phyloP scores from a whole-genome alignment of 2,797 vertebrate genomes.

The Onychomys arenicola region DNA sequence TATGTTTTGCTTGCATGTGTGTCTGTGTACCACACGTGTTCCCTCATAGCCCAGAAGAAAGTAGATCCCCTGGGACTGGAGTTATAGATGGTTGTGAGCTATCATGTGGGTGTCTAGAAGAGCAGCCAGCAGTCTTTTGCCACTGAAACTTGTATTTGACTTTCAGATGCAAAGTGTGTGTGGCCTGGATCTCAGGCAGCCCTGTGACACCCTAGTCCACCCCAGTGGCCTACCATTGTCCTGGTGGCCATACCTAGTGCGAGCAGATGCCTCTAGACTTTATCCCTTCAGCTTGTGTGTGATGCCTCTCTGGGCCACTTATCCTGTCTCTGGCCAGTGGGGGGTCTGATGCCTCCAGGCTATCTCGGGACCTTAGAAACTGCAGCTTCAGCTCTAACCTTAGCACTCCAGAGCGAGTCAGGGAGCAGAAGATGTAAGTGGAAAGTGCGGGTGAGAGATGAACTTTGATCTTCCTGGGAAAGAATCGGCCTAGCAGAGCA shows the following conservation, averaged over 20 bases:
- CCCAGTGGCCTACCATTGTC: background rate
- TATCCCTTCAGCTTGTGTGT: background rate
- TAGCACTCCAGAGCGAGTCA: background rate
- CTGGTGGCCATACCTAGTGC: background rate
- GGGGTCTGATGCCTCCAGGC: background rate
- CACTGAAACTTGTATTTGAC: background rate
- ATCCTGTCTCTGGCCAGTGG: background rate
- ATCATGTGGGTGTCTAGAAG: background rate
- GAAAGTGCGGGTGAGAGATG: background rate
- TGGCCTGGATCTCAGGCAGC: background rate
- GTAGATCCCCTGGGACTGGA: background rate
- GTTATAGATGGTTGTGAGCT: background rate
- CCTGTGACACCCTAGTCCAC: background rate
- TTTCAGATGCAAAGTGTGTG: background rate
- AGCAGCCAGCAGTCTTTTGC: background rate
- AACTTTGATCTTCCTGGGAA: background rate
- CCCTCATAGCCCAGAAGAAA: background rate
- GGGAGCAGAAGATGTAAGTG: background rate
- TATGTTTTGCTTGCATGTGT: background rate
- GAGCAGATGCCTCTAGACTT: background rate
- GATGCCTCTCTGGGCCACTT: background rate
- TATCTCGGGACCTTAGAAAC: background rate
- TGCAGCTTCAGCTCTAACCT: too few relatives aligned
- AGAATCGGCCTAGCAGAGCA: rapidly evolving
- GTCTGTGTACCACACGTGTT: background rate